A percentile compares a stretch with the other conserved stretches of the same genome.
phyloP scores from a whole-genome alignment of 37 sponge, comb jelly and placozoan genomes.

The Aphrocallistes beatrix region DNA sequence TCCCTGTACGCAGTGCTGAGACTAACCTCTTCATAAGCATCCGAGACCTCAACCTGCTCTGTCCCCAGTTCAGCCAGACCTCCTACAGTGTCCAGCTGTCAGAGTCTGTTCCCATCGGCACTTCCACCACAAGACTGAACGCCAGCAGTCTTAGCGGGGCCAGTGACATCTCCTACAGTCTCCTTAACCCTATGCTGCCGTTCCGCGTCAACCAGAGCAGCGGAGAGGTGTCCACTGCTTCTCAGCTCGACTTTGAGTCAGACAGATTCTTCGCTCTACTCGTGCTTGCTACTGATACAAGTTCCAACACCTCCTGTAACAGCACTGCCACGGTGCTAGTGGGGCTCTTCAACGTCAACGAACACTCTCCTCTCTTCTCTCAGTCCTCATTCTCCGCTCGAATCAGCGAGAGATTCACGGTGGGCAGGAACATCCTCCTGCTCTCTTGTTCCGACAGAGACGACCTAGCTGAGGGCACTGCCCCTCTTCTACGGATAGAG shows the following conservation, averaged over 20 bases:
- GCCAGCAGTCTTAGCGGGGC: neutral
- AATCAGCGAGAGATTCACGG: neutral
- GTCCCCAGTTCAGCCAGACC: neutral
- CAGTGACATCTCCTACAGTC: neutral
- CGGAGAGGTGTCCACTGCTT: neutral
- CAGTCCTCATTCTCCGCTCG: neutral
- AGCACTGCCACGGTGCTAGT: conserved; percentile 14
- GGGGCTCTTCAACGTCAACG: neutral
- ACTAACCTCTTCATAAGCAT: neutral
- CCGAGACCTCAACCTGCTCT: neutral
- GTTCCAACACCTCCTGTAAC: conserved; percentile 11
- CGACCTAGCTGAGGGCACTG: neutral
- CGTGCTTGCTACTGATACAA: neutral
- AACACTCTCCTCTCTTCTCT: neutral
- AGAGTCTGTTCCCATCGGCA: neutral
- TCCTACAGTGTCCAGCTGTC: neutral
- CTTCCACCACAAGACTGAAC: neutral
- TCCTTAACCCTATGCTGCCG: neutral
- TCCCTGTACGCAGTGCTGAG: neutral
- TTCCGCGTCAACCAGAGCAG: neutral
- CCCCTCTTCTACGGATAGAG: neutral
- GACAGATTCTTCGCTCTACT: neutral
- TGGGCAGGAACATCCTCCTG: neutral
- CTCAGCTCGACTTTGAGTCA: neutral
- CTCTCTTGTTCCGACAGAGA: neutral